Percentiles rank a stretch among this genome's conserved stretches.
phyloP scores from a whole-genome alignment of 2,888 invertebrate genomes.

The Lepidocyrtoides sp. region DNA sequence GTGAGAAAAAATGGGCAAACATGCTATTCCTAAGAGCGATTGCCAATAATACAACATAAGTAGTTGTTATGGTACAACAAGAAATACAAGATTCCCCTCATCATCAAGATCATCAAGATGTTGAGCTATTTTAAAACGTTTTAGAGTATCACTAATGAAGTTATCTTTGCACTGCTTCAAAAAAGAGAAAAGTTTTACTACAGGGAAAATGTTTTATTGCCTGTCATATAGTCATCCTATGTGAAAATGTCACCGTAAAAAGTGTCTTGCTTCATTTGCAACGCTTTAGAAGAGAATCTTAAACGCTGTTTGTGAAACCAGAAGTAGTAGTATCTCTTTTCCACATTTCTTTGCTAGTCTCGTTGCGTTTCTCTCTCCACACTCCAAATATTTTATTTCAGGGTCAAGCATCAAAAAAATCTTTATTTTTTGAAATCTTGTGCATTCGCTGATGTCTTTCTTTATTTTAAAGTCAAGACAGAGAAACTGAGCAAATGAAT shows the following conservation, averaged over 20 bases:
- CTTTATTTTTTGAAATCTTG: neutral
- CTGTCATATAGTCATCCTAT: conserved; percentile 32
- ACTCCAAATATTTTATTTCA: conserved; percentile 47
- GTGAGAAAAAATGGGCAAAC: conserved; percentile 58
- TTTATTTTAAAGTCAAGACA: neutral
- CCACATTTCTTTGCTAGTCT: neutral
- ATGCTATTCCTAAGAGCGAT: conserved; percentile 40
- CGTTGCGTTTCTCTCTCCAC: neutral
- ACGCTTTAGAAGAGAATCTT: neutral
- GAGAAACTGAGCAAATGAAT: conserved; percentile 34
- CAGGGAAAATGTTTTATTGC: conserved; percentile 30
- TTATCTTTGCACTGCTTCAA: neutral
- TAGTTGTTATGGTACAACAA: neutral
- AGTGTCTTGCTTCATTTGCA: conserved; percentile 32
- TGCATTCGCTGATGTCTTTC: conserved; percentile 6
- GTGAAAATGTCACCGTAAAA: conserved; percentile 7
- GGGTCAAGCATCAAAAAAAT: conserved; percentile 11
- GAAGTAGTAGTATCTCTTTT: neutral
- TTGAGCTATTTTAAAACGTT: conserved; percentile 26
- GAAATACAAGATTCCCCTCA: neutral
- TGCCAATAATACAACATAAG: conserved; percentile 33
- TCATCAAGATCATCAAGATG: neutral
- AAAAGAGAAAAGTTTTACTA: neutral
- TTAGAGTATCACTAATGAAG: conserved; percentile 16
- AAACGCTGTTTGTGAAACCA: neutral